These are phyloP conservation scores for Daboia siamensis DNA, from an alignment of 2,113 vertebrate species.

Conservation along the genomic window DNA sequence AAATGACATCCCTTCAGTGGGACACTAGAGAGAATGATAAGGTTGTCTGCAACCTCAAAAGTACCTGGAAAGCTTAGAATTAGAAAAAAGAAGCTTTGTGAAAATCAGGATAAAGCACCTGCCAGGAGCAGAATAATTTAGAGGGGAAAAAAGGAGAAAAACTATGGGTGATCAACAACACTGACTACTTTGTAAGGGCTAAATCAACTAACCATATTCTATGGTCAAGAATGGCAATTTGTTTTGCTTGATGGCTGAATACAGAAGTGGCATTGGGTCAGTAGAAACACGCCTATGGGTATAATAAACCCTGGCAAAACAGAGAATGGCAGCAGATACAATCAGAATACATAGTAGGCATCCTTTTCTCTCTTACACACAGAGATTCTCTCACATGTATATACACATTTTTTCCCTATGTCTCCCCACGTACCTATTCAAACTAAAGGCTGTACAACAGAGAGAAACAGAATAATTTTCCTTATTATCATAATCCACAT, in stretches of 20 bases:
- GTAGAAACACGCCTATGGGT: background rate
- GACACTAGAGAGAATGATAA: constrained; percentile 57
- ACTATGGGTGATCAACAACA: background rate
- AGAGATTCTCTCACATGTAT: background rate
- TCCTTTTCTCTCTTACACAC: background rate
- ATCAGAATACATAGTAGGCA: background rate
- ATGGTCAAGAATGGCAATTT: background rate
- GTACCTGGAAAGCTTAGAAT: constrained; percentile 62
- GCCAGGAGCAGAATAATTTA: constrained; percentile 39
- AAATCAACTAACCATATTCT: background rate
- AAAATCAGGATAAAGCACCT: constrained; percentile 53
- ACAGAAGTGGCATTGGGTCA: background rate
- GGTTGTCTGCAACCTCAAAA: constrained; percentile 54
- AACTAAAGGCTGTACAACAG: background rate
- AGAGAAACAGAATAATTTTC: background rate
- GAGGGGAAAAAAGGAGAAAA: background rate
- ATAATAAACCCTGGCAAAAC: background rate
- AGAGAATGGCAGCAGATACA: background rate
- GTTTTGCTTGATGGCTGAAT: background rate
- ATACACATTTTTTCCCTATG: background rate
- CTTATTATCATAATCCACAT: background rate
- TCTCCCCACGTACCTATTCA: background rate
- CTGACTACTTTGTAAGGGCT: background rate
- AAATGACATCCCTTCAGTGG: constrained; percentile 72
- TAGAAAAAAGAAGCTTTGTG: constrained; percentile 55